phyloP scores from a whole-genome alignment of 2,797 vertebrate species.

The Halcyon badia region DNA sequence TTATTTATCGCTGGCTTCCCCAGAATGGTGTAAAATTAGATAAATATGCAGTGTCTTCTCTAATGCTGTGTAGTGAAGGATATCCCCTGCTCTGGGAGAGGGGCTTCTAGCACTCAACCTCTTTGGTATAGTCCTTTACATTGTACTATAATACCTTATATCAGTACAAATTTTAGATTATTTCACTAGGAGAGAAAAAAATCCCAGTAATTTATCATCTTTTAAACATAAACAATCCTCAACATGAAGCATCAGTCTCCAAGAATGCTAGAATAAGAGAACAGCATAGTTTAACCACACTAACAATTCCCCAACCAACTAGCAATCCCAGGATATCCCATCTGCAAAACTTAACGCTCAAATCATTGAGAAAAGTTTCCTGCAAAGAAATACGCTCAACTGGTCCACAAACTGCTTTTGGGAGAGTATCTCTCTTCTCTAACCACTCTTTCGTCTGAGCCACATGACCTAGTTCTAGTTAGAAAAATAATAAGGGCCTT shows the following conservation, averaged over 20 bases:
- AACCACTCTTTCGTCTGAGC: background rate
- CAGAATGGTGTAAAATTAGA: background rate
- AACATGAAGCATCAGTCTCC: background rate
- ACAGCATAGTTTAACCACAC: no score
- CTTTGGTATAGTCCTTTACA: background rate
- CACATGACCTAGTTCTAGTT: background rate
- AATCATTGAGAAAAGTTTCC: background rate
- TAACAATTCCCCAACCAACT: background rate
- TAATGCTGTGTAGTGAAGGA: background rate
- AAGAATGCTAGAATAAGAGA: background rate
- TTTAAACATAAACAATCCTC: background rate
- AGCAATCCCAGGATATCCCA: background rate
- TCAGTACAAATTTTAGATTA: background rate
- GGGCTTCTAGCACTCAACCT: rapidly evolving
- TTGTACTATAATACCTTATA: background rate
- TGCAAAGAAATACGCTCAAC: background rate
- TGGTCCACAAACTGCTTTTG: background rate
- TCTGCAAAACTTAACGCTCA: background rate
- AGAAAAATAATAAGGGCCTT: background rate
- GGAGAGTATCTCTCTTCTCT: background rate
- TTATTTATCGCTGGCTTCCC: background rate
- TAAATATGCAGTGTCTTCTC: background rate
- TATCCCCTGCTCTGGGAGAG: background rate
- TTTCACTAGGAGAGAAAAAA: background rate
- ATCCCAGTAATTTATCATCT: background rate